Evolutionary conservation across 2,888 invertebrate genomes (phyloP).

Genomic region (Cabera pusaria): DNA sequence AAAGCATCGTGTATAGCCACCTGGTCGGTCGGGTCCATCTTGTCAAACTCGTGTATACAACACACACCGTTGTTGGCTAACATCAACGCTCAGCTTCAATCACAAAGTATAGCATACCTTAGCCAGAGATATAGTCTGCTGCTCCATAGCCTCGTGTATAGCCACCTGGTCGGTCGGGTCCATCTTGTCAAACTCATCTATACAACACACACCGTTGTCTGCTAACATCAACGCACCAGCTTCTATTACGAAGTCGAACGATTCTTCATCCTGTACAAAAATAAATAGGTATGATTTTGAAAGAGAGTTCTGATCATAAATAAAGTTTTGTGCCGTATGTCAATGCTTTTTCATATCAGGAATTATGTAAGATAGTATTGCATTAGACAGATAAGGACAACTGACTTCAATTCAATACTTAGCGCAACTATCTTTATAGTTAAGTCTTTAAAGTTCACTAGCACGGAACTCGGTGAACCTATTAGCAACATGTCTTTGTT

Average conservation of each 20-base stretch:
- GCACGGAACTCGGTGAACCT: too few species aligned
- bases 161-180: slow-evolving; percentile 98
- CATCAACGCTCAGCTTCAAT: slow-evolving; percentile 99
- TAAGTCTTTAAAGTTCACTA: too few species aligned
- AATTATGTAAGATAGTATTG: too few species aligned
- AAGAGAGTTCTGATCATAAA: too few species aligned
- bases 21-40: slow-evolving; percentile 99
- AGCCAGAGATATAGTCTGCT: slow-evolving; percentile 99
- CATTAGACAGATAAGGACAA: too few species aligned
- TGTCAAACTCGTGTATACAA: slow-evolving; percentile 99
- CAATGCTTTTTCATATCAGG: too few species aligned
- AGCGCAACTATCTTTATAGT: too few species aligned
- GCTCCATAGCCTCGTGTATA: slow-evolving; percentile 99
- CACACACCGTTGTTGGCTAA: slow-evolving; percentile 99
- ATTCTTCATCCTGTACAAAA: slow-evolving; percentile 93
- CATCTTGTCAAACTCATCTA: slow-evolving; percentile 99
- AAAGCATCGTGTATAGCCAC: slow-evolving; percentile 99
- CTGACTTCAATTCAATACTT: too few species aligned
- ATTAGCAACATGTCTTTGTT: too few species aligned
- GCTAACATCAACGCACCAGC: slow-evolving; percentile 99
- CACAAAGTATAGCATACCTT: slow-evolving; percentile 96
- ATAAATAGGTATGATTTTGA: too few species aligned
- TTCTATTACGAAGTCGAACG: slow-evolving; percentile 99
- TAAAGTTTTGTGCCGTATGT: too few species aligned
- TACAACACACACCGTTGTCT: slow-evolving; percentile 99